Evolutionary conservation across 53 echinoderm and acorn worm species (phyloP), one percentile per base, ranked within the genome.

Genomic region (Echinometra lucunter): DNA sequence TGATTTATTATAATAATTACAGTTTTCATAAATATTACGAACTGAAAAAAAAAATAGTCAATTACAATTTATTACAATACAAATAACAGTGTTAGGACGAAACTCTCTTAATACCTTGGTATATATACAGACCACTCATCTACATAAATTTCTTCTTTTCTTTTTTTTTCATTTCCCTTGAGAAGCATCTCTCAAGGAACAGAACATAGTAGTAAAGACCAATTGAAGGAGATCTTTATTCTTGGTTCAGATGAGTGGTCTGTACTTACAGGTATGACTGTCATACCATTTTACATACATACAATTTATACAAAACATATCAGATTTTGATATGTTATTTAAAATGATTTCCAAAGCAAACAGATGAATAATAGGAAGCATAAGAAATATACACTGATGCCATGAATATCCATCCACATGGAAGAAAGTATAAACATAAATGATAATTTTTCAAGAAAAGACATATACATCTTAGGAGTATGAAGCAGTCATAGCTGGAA

Each of bases 371-470:
- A 72, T 19, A 27, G 85, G 85, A 85, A 85, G 85, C 85, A 85
- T 85, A 45, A 49, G 19, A 47, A 45, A 83, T 83, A 83, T 40
- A 78, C 78, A 78, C 28, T 25, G 49, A 45, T 85, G 49, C 49
- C 49, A 49, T 49, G 47, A 85, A 85, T 47, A 85, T 27, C n/a
- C 85, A 85, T 13, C 18, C 49, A 85, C n/a, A 27, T 85, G 85
- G 85, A 85, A 85, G 85, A 85, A 47, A 49, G n/a, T 85, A 85
- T 42, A 81, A 81, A 85, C 12, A 85, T 10, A 85, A 85, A 47
- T n/a, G n/a, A 85, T n/a, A 25, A 49, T 44, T 1, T n/a, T n/a
- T n/a, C n/a, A 72, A 16, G 11, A 34, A 9, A 82, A 81, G 44
- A 81, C 42, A 70, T 25, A 27, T 78, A 37, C 21, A 6, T 44